These are phyloP conservation scores for Melanotus villosus DNA, from an alignment of 2,888 invertebrate species.

Conservation along the genomic window DNA sequence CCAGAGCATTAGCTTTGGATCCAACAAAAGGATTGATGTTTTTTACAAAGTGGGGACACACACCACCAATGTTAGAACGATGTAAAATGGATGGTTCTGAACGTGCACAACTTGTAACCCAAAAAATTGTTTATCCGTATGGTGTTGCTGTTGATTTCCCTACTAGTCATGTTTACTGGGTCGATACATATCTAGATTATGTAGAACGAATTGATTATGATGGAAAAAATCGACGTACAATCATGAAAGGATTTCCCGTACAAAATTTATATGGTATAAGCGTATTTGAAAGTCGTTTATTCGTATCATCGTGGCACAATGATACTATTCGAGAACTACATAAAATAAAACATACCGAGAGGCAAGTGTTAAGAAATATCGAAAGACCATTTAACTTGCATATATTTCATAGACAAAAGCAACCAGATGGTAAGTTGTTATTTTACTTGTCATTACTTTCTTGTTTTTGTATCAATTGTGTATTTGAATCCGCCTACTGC, in stretches of 20 bases:
- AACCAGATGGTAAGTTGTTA: slow-evolving; percentile 76
- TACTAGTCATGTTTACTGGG: slow-evolving; percentile 82
- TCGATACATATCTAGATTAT: slow-evolving; percentile 84
- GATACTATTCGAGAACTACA: slow-evolving; percentile 75
- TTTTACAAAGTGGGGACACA: slow-evolving; percentile 82
- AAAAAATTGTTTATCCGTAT: slow-evolving; percentile 83
- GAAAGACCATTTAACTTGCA: slow-evolving; percentile 77
- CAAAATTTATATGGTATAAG: slow-evolving; percentile 80
- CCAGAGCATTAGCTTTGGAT: slow-evolving; percentile 84
- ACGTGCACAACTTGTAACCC: slow-evolving; percentile 73
- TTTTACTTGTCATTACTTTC: too few relatives aligned
- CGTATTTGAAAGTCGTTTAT: slow-evolving; percentile 81
- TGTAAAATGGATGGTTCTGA: slow-evolving; percentile 77
- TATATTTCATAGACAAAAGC: slow-evolving; percentile 83
- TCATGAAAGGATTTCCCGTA: slow-evolving; percentile 72
- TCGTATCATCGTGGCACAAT: slow-evolving; percentile 80
- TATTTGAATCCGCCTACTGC: too few relatives aligned
- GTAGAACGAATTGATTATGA: slow-evolving; percentile 85
- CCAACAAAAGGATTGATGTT: slow-evolving; percentile 83
- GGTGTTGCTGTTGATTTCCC: slow-evolving; percentile 82
- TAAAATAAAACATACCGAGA: slow-evolving; percentile 71
- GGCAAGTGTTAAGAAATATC: slow-evolving; percentile 69
- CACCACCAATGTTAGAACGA: slow-evolving; percentile 75
- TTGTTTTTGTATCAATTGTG: too few relatives aligned
- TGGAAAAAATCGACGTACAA: slow-evolving; percentile 76